Conservation (phyloP, 2,888 invertebrate genomes). For the Schizotus pectinicornis region DNA sequence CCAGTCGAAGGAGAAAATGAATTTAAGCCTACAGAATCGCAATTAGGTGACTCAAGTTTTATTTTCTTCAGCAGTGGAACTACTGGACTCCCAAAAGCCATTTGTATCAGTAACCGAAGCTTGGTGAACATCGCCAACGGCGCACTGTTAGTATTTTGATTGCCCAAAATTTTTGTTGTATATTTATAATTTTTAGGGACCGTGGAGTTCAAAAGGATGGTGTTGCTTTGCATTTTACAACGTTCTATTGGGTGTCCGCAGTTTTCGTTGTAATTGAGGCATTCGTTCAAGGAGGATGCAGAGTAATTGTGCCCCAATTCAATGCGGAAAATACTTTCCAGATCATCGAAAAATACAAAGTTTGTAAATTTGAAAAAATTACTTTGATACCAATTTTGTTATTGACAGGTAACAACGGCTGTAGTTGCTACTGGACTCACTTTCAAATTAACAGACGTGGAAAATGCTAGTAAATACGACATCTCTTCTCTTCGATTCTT, state of each 20-base stretch:
- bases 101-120: conserved; percentile 40
- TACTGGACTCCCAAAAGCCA: conserved; percentile 48
- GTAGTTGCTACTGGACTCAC: no score
- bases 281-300: conserved; percentile 36
- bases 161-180: neutral
- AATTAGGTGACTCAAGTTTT: conserved; percentile 35
- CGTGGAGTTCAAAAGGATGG: neutral
- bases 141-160: conserved; percentile 6
- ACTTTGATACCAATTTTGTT: neutral
- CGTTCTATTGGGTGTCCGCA: conserved; percentile 48
- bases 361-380: conserved; percentile 1
- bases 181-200: neutral
- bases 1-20: conserved; percentile 17
- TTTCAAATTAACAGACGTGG: no score
- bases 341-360: conserved; percentile 41
- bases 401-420: neutral
- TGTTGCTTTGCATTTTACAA: conserved; percentile 31
- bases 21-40: conserved; percentile 25
- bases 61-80: conserved; percentile 53
- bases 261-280: conserved; percentile 26
- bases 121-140: conserved; percentile 15
- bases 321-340: conserved; percentile 33
- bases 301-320: conserved; percentile 37
- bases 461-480: no score
- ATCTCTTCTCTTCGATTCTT: no score